A percentile compares a stretch with the other conserved stretches of the same genome.
These are phyloP conservation scores for Globia sparganii DNA, from an alignment of 2,888 invertebrate genomes.

Conservation along the genomic window DNA sequence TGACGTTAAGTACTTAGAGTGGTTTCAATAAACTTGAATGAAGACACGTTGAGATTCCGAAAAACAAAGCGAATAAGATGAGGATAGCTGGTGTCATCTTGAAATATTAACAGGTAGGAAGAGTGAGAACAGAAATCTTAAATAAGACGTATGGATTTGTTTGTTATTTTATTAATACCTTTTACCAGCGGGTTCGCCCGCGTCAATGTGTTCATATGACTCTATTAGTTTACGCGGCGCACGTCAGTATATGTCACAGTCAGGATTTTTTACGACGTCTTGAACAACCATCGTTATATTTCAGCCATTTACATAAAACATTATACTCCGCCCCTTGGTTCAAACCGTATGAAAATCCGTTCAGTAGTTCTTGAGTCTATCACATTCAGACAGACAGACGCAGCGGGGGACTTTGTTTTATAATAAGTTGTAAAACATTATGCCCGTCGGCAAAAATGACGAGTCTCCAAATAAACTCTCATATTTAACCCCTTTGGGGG, in stretches of 20 bases:
- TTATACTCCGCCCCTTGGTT: not conserved
- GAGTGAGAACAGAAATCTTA: not conserved
- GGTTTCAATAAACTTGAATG: slow-evolving; percentile 15
- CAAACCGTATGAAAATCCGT: not conserved
- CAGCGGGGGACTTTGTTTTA: not conserved
- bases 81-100: not conserved
- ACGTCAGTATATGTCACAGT: not conserved
- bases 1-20: slow-evolving; percentile 4
- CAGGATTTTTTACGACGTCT: not conserved
- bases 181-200: not conserved
- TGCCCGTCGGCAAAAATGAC: too few species aligned
- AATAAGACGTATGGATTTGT: not conserved
- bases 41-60: not conserved
- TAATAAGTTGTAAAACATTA: not conserved
- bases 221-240: not conserved
- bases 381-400: not conserved
- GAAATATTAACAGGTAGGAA: not conserved
- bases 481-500: too few species aligned
- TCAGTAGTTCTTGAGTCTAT: not conserved
- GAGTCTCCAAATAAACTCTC: not conserved
- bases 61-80: not conserved
- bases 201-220: not conserved
- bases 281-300: not conserved
- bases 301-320: not conserved
- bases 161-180: not conserved